Conservation (phyloP, 2,113 vertebrate genomes). For the Zonotrichia leucophrys region DNA sequence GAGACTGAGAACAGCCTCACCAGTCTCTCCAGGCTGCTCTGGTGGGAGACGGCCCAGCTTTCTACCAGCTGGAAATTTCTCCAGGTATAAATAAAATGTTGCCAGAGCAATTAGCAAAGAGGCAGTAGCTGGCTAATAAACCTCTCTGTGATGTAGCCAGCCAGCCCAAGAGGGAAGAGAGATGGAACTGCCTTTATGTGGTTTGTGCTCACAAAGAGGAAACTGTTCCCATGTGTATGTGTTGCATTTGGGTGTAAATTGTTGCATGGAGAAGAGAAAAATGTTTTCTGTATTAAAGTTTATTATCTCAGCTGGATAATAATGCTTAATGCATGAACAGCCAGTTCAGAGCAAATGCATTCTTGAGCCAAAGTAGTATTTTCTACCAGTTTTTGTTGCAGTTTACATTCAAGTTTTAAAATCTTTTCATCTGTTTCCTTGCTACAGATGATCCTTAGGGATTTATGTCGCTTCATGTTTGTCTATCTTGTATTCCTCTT, state of each 20-base stretch:
- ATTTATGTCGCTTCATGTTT: constrained; percentile 91
- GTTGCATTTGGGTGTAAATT: neutral
- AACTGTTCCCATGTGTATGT: neutral
- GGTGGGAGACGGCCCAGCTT: neutral
- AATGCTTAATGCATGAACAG: neutral
- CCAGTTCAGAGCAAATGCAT: neutral
- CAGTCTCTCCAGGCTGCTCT: neutral
- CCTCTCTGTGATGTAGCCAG: neutral
- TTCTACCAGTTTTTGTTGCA: neutral
- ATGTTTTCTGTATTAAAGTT: neutral
- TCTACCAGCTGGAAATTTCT: neutral
- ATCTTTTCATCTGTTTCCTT: neutral
- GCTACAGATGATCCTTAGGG: constrained; percentile 91
- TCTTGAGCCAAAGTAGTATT: neutral
- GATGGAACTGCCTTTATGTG: neutral
- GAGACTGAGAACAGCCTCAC: neutral
- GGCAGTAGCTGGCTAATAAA: neutral
- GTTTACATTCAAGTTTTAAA: neutral
- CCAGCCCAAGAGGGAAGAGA: neutral
- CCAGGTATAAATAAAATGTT: neutral
- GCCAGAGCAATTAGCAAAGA: neutral
- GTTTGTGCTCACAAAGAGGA: neutral
- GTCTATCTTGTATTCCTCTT: constrained; percentile 92
- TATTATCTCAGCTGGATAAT: neutral
- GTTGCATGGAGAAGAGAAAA: neutral